Conservation (phyloP, 2,113 vertebrate genomes). For the Clarias gariepinus region DNA sequence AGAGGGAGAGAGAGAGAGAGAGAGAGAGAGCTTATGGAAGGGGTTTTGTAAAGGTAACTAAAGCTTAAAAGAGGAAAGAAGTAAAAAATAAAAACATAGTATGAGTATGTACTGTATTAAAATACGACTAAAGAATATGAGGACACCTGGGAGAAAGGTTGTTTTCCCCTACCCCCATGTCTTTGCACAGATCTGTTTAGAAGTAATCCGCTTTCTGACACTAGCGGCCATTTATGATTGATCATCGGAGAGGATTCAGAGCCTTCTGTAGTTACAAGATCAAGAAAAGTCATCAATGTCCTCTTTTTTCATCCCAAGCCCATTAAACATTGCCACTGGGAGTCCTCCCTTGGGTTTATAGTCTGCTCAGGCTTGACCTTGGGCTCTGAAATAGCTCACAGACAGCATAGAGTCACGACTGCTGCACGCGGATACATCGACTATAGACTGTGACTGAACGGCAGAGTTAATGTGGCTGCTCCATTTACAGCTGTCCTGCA, state of each 20-base stretch:
- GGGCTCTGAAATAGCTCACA: conserved; percentile 31
- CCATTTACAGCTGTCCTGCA: conserved; percentile 20
- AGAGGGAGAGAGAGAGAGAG: conserved; percentile 25
- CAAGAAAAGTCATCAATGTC: conserved; percentile 34
- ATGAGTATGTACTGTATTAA: not conserved
- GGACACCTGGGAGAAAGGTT: not conserved
- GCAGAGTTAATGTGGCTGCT: conserved; percentile 21
- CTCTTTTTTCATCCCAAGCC: conserved; percentile 12
- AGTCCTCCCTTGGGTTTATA: conserved; percentile 43
- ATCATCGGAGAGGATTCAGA: conserved; percentile 17
- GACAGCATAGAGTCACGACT: conserved; percentile 2
- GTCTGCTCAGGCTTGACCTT: conserved; percentile 42
- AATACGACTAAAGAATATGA: not conserved
- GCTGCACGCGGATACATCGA: conserved; percentile 17
- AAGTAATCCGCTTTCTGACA: conserved; percentile 36
- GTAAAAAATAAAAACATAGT: not conserved
- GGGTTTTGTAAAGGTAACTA: conserved; percentile 2
- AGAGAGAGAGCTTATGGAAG: conserved; percentile 1
- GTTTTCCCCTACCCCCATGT: not conserved
- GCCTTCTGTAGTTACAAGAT: conserved; percentile 34
- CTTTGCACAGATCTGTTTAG: conserved; percentile 18
- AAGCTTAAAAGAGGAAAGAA: conserved; percentile 3
- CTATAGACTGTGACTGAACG: conserved; percentile 33
- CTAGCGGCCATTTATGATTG: conserved; percentile 34
- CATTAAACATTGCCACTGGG: conserved; percentile 34